Evolutionary conservation across 2,113 vertebrate genomes (phyloP).

Genomic region (Paralichthys olivaceus): DNA sequence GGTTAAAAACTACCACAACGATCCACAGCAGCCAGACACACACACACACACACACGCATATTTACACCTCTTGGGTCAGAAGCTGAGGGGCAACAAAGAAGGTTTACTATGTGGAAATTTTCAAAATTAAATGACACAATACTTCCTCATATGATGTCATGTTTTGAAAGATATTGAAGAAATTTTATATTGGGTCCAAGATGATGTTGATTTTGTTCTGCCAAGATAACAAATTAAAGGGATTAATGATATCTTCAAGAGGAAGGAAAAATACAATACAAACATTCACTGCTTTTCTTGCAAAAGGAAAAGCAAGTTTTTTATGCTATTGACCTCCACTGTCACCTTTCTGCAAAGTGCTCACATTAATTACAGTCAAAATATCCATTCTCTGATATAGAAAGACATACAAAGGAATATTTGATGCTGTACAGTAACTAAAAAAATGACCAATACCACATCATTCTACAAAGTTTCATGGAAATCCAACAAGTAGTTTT

Average conservation of each 20-base stretch:
- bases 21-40: constrained; percentile 35
- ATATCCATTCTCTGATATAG: too few species aligned
- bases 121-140: constrained; percentile 41
- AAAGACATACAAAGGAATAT: too few species aligned
- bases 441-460: too few species aligned
- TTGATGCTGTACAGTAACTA: too few species aligned
- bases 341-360: not conserved
- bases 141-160: constrained; percentile 38
- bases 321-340: not conserved
- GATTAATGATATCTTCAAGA: not conserved
- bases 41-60: not conserved
- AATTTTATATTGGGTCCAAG: too few species aligned
- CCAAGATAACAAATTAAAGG: constrained; percentile 24
- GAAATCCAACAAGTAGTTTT: too few species aligned
- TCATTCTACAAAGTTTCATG: too few species aligned
- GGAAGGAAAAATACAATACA: not conserved
- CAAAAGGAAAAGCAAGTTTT: not conserved
- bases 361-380: too few species aligned
- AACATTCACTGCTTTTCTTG: constrained; percentile 6
- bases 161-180: constrained; percentile 55
- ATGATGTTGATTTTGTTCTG: constrained; percentile 8
- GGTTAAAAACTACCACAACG: constrained; percentile 35
- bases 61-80: constrained; percentile 36
- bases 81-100: constrained; percentile 44
- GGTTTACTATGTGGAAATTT: constrained; percentile 56